Evolutionary conservation across 2,113 vertebrate genomes (phyloP).

Genomic region (Atrichornis clamosus): DNA sequence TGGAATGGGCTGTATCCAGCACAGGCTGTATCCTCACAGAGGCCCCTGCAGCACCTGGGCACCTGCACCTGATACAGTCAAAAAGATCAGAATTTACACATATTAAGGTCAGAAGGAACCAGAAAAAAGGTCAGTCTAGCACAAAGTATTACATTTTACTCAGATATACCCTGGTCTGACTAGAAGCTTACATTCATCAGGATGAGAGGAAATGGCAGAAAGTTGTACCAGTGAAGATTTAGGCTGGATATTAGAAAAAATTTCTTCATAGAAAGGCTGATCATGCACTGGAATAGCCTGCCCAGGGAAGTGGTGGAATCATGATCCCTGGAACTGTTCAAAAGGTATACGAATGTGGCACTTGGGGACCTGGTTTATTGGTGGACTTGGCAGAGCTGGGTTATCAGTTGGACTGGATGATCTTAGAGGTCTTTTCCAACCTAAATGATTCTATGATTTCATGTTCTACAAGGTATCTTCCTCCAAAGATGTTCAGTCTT

Average conservation of each 20-base stretch:
- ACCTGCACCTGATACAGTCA: accelerated
- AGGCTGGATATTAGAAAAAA: background rate
- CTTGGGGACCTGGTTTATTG: background rate
- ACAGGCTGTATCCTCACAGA: background rate
- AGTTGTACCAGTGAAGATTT: background rate
- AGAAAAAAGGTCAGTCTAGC: background rate
- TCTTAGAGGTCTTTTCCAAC: background rate
- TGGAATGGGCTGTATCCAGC: accelerated
- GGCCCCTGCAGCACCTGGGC: background rate
- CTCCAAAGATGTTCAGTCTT: background rate
- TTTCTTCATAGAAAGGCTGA: background rate
- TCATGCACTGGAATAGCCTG: background rate
- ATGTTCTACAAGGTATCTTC: background rate
- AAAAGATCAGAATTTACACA: background rate
- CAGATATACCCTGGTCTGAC: background rate
- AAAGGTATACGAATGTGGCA: background rate
- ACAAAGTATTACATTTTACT: background rate
- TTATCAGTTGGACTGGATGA: background rate
- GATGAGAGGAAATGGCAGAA: background rate
- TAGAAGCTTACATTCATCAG: background rate
- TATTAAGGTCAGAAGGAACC: background rate
- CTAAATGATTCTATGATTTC: background rate
- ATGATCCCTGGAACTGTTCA: background rate
- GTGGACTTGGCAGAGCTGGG: background rate
- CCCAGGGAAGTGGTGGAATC: background rate